Evolutionary conservation across 2,888 invertebrate genomes (phyloP), one percentile per base, ranked within the genome.

Genomic region (Eumerus sabulonum): DNA sequence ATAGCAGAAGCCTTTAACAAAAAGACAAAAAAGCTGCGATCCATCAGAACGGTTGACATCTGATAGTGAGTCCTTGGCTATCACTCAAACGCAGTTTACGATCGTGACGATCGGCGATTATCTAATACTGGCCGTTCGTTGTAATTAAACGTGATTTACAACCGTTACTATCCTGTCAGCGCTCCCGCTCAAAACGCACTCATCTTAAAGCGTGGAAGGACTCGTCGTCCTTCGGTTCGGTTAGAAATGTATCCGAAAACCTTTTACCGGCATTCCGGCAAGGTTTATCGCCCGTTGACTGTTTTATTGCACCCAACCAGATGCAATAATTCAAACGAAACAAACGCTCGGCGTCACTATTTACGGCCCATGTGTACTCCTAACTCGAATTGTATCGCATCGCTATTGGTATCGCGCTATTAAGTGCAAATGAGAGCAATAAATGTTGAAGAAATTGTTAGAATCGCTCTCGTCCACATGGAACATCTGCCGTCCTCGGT

Each of bases 381-480:
- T 50, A 19, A n/a, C n/a, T 51, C 13, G n/a, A 9, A 54, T 17
- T 53, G 19, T 72, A 60, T 44, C 42, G 36, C 42, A 60, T 60
- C 45, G 27, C 54, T 27, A 53, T 60, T 70, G 54, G 44, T 53
- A 74, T 74, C 73, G 67, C 59, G 66, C 56, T 27, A 63, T 57
- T 44, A 44, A 62, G 67, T 67, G 73, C 67, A 66, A 73, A 60
- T 67, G 67, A 54, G 38, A 53, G 53, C 40, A 62, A 67, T 66
- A 63, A 73, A 66, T 4, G 27, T 27, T 27, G 2, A 27, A 27
- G 7, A n/a, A n/a, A n/a, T n/a, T n/a, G n/a, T n/a, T n/a, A n/a
- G n/a, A n/a, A n/a, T n/a, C n/a, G n/a, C n/a, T n/a, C n/a, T n/a
- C n/a, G n/a, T n/a, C n/a, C n/a, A 27, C 27, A 27, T 27, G 27